Evolutionary conservation across 2,113 vertebrate genomes (phyloP).

Genomic region (Hypanus sabinus): DNA sequence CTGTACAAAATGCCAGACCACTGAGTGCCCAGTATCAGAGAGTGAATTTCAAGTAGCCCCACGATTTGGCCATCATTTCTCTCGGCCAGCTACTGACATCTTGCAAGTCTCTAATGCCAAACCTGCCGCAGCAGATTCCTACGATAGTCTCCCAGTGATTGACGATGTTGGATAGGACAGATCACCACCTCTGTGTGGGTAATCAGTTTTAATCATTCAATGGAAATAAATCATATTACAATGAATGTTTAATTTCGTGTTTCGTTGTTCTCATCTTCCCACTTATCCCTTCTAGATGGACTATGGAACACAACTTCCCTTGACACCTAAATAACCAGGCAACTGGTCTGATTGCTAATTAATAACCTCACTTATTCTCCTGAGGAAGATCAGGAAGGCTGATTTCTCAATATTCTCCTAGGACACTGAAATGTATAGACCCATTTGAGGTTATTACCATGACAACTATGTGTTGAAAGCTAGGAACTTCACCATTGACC

Average conservation of each 20-base stretch:
- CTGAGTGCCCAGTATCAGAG: background rate
- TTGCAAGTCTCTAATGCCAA: background rate
- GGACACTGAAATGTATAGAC: background rate
- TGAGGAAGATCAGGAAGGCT: background rate
- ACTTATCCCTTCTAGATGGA: no score
- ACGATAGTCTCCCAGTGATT: slow-evolving; percentile 40
- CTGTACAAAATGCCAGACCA: background rate
- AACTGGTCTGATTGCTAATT: no score
- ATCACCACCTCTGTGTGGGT: background rate
- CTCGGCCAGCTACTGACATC: background rate
- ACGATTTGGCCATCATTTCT: background rate
- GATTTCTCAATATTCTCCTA: background rate
- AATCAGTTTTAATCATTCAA: background rate
- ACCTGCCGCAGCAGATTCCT: background rate
- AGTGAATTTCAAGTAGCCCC: no score
- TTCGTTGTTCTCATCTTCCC: background rate
- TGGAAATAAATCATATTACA: background rate
- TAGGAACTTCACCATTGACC: no score
- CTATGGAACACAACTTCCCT: background rate
- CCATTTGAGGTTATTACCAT: background rate
- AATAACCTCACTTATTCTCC: no score
- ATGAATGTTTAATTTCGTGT: background rate
- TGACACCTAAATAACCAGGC: background rate
- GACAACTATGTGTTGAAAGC: background rate
- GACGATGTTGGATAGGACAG: slow-evolving; percentile 39